Evolutionary conservation across 1,140 invertebrate species (phyloP), one percentile per base, ranked within the genome.

Genomic region (Bombus terrestris): DNA sequence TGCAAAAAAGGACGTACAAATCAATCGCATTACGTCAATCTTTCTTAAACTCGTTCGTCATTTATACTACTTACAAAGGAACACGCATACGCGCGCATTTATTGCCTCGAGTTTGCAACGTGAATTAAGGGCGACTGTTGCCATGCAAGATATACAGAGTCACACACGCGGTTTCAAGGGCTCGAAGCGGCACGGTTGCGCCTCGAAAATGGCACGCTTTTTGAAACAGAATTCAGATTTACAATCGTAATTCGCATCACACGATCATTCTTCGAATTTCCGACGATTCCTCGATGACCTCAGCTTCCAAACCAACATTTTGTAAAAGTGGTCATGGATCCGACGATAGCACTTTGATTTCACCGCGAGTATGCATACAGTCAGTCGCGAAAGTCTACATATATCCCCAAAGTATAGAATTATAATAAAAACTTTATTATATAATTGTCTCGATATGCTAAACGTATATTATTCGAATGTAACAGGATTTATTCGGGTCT

Each of bases 1-100:
- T 22, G 43, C 22, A 15, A 59, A 76, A 75, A 35, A 37, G 3
- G 25, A n/a, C 47, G n/a, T n/a, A 76, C 74, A 76, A 76, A 76
- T 76, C 75, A 77, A 77, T 77, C 75, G 74, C 53, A 15, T 76
- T 76, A 62, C 74, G 74, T 76, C 74, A 39, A 76, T 76, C 53
- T 76, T 64, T 62, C 57, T 62, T 28, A 76, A 76, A 76, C 53
- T 76, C 74, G 74, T 62, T 76, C 74, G 47, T 77, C 75, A 39
- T 77, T 77, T 62, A 77, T 62, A 41, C 37, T 66, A n/a, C 53
- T 28, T 77, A 41, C 57, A 77, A 77, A 62, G 57, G 57, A 39
- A 28, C 35, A 41, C 57, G 75, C 53, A 62, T 39, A 39, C 74
- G 53, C 35, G 35, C 74, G 25, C 74, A 59, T 76, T 76, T 76